Conservation (phyloP, 2,113 vertebrate species). For the Phalacrocorax aristotelis region DNA sequence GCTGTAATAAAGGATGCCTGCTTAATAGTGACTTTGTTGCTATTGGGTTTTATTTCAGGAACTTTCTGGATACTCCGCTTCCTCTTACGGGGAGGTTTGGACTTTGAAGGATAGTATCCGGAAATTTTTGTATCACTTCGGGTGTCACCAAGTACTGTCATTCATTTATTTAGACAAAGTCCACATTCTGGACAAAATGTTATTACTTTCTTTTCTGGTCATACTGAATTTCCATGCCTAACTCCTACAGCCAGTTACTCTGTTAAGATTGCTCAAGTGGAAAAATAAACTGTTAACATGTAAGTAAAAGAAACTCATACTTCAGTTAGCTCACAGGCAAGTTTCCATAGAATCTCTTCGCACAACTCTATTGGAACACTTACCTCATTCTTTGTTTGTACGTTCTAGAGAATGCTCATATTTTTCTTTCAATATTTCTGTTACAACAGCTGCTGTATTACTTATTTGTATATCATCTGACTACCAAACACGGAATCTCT, state of each 20-base stretch:
- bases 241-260: neutral
- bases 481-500: neutral
- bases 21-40: no score
- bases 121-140: neutral
- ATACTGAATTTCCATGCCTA: neutral
- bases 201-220: neutral
- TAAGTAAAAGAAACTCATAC: neutral
- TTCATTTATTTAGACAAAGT: neutral
- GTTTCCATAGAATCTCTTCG: neutral
- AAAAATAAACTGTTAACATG: slow-evolving; percentile 30
- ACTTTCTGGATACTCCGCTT: no score
- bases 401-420: neutral
- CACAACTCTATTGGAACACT: neutral
- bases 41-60: no score
- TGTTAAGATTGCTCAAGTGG: neutral
- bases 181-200: neutral
- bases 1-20: no score
- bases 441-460: neutral
- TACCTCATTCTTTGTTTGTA: neutral
- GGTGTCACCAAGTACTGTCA: neutral
- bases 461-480: neutral
- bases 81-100: no score
- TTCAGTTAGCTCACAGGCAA: neutral
- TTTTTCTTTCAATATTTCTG: neutral
- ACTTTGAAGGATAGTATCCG: no score